Evolutionary conservation across 2,888 invertebrate genomes (phyloP).

Genomic region (Endomychus coccineus): DNA sequence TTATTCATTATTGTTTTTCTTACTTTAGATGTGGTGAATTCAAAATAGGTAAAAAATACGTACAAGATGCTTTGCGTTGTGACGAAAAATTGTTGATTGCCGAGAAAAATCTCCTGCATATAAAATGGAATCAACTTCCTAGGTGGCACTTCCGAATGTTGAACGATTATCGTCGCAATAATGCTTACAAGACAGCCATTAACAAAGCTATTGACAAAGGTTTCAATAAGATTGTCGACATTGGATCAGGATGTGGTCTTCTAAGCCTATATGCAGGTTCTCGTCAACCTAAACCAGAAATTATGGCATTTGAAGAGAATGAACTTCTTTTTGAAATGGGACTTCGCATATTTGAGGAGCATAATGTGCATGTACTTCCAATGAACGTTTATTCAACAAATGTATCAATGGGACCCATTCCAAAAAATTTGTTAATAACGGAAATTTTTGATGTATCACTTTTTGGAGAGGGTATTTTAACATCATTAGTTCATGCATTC

Average conservation of each 20-base stretch:
- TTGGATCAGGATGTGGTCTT: constrained; percentile 72
- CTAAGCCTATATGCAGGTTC: constrained; percentile 59
- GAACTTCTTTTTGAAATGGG: constrained; percentile 56
- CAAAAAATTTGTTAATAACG: constrained; percentile 59
- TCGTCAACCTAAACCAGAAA: constrained; percentile 40
- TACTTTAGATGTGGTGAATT: constrained; percentile 31
- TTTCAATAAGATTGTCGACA: constrained; percentile 57
- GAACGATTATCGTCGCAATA: constrained; percentile 65
- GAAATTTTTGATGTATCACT: constrained; percentile 76
- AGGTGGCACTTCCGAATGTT: constrained; percentile 81
- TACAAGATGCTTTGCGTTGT: constrained; percentile 27
- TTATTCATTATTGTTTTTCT: too few species aligned
- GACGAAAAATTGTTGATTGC: constrained; percentile 27
- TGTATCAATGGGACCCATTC: constrained; percentile 32
- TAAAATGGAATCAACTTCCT: constrained; percentile 61
- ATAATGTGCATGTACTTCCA: constrained; percentile 41
- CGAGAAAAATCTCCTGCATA: constrained; percentile 60
- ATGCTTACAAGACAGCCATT: constrained; percentile 59
- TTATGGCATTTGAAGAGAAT: constrained; percentile 63
- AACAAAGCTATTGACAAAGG: constrained; percentile 44
- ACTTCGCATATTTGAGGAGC: constrained; percentile 33
- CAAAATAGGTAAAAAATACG: constrained; percentile 32
- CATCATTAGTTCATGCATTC: constrained; percentile 63
- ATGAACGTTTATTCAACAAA: constrained; percentile 55
- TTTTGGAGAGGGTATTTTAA: constrained; percentile 67